Evolutionary conservation across 2,113 vertebrate genomes (phyloP), one percentile per base, ranked within the genome.

Genomic region (Rutilus rutilus): DNA sequence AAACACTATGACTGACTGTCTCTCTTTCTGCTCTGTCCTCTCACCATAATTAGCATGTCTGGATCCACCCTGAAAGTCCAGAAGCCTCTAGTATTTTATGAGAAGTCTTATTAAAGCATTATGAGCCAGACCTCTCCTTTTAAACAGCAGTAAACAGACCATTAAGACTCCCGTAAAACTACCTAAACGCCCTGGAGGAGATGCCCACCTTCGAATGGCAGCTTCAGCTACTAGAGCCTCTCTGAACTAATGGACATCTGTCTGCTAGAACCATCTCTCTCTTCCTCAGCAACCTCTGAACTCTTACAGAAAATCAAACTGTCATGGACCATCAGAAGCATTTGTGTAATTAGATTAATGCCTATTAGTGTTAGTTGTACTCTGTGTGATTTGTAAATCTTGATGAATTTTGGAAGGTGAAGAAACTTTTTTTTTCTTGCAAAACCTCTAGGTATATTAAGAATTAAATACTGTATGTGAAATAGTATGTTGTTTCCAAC

Each of bases 21-120:
- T 76, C 2, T 10, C 67, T 42, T 52, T 67, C 47, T 52, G 5
- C 59, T 47, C 45, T 47, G 27, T 65, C 42, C 12, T 25, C 7
- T 10, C 17, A 9, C 2, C 30, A 78, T 88, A 93, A 91, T 93
- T 90, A 89, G 84, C 89, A 90, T 92, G 89, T 89, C 73, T 88
- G 86, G 45, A 59, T 62, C 19, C 10, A 54, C 73, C 73, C 74
- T 89, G 87, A 88, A 89, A 87, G 23, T 76, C 57, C 82, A 85
- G 59, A 81, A 80, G 60, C 50, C n/a, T 82, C 17, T 57, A 7
- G 33, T 87, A 69, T 78, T 88, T 88, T 86, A 80, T 86, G 50
- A 64, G 83, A 90, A 89, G 90, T 83, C 90, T 91, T 83, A 87
- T 83, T 90, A 75, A 80, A 69, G 69, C 65, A 60, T 88, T 78